Evolutionary conservation across 2,797 vertebrate genomes (phyloP), one percentile per base, ranked within the genome.

Genomic region (Urocyon cinereoargenteus): DNA sequence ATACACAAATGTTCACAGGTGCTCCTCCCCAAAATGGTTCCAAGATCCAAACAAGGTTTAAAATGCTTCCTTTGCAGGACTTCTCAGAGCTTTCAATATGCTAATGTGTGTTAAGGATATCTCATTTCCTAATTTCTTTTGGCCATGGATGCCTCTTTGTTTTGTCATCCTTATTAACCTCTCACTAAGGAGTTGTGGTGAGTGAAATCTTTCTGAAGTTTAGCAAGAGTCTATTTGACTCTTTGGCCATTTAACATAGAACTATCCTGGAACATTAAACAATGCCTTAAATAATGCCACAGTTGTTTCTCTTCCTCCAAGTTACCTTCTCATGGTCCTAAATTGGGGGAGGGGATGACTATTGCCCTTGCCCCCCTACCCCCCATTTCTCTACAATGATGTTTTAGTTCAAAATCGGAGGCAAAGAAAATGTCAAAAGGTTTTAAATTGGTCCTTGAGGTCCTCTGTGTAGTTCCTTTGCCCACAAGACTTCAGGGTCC

Each of bases 371-470:
- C 24, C 16, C 16, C 40, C 45, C 6, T 21, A 61, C 5, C 14
- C 15, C 24, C 21, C 5, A 0, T 49, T 91, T 89, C 15, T 51
- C 62, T 40, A 86, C 14, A 68, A 13, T 53, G 24, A 6, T 34
- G 22, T 70, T 94, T 97, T 83, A 70, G 62, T 51, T 91, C 55
- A 87, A 62, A 82, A 87, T 87, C 53, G 94, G 75, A 96, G 45
- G 84, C 24, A 86, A 34, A 93, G 19, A 93, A 77, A 86, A 79
- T 91, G 55, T 62, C 68, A 78, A 95, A 90, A 75, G 40, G 0
- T 12, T 96, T 85, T 91, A 62, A 45, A 26, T 31, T 73, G 61
- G 61, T 66, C 45, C 68, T 64, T 16, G 4, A 86, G 31, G 36
- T 51, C 45, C 9, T 86, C 85, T 86, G 18, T 34, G 13, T 18